Evolutionary conservation across 2,113 vertebrate species (phyloP).

Genomic region (Saimiri boliviensis): DNA sequence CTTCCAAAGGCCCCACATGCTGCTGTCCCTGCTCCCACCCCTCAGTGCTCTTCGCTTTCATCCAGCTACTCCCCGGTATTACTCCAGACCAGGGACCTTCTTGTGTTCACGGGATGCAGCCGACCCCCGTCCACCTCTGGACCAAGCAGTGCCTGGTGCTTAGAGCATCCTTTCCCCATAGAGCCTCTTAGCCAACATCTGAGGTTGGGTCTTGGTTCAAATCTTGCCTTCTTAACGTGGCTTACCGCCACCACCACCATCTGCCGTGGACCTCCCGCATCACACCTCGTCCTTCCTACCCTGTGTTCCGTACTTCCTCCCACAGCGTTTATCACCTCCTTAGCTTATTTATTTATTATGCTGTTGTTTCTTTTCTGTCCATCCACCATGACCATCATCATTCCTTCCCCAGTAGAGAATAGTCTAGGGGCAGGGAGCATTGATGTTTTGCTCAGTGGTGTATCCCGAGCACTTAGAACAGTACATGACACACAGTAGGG

Average conservation of each 20-base stretch:
- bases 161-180: neutral
- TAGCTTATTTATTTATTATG: neutral
- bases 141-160: neutral
- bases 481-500: neutral
- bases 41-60: neutral
- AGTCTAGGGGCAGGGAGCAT: neutral
- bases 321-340: neutral
- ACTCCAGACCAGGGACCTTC: neutral
- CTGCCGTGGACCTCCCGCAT: too few species aligned
- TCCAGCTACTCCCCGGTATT: neutral
- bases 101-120: neutral
- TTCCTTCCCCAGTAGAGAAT: neutral
- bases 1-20: neutral
- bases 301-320: neutral
- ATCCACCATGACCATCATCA: neutral
- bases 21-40: neutral
- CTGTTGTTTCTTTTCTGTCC: neutral
- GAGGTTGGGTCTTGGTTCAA: neutral
- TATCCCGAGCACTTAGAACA: neutral
- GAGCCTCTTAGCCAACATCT: neutral
- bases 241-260: neutral
- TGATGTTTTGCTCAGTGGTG: accelerated
- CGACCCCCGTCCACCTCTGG: neutral
- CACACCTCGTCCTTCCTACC: neutral
- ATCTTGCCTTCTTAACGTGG: neutral